These are phyloP conservation scores for Callosobruchus maculatus DNA, from an alignment of 2,888 invertebrate species.

Conservation along the genomic window DNA sequence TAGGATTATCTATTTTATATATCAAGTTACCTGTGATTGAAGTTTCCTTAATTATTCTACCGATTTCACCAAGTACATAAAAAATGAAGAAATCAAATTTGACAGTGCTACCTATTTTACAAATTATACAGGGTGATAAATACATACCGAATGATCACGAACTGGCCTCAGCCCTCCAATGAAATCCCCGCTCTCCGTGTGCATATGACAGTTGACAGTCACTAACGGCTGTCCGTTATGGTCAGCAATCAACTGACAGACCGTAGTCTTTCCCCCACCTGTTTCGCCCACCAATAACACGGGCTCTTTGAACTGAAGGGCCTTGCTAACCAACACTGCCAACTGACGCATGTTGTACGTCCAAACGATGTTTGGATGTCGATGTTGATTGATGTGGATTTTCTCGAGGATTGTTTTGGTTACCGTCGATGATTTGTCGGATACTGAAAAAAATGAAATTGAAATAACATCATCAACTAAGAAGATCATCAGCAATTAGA, in stretches of 20 bases:
- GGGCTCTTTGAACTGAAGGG: conserved; percentile 88
- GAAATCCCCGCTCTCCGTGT: conserved; percentile 97
- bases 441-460: conserved; percentile 50
- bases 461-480: too few species aligned
- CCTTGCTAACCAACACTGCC: conserved; percentile 76
- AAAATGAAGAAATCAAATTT: too few species aligned
- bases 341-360: conserved; percentile 85
- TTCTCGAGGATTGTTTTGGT: conserved; percentile 68
- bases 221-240: conserved; percentile 64
- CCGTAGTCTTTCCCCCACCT: conserved; percentile 95
- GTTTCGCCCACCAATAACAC: conserved; percentile 96
- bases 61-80: too few species aligned
- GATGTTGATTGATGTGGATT: conserved; percentile 55
- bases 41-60: too few species aligned
- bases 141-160: conserved; percentile 53
- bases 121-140: too few species aligned
- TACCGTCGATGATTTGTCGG: conserved; percentile 68
- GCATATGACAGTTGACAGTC: conserved; percentile 96
- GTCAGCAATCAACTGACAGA: conserved; percentile 83
- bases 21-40: too few species aligned
- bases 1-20: too few species aligned
- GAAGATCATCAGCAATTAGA: too few species aligned
- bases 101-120: too few species aligned
- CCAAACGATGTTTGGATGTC: conserved; percentile 86
- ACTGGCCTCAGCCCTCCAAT: conserved; percentile 93